Percentiles rank a stretch among this genome's conserved stretches.
phyloP scores from a whole-genome alignment of 2,797 vertebrate genomes.

The Graptemys geographica region DNA sequence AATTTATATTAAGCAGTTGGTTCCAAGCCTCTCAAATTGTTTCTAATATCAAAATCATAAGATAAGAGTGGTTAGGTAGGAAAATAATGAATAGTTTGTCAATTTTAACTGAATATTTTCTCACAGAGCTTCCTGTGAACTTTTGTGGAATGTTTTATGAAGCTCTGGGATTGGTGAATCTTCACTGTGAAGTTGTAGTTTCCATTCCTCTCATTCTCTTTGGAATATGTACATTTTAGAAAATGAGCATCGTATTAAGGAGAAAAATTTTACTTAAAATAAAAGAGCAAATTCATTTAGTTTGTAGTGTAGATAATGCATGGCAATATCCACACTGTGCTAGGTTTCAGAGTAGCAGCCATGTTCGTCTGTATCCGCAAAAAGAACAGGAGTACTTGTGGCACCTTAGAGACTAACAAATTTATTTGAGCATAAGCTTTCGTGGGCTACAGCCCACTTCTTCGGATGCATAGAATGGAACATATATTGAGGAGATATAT shows the following conservation, averaged over 20 bases:
- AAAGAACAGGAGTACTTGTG: no score
- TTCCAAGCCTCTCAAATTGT: neutral
- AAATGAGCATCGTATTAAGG: neutral
- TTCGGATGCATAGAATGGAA: no score
- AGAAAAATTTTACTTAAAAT: neutral
- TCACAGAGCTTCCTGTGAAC: neutral
- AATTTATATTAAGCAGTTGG: neutral
- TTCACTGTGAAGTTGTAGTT: neutral
- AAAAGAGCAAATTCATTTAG: neutral
- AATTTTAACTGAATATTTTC: neutral
- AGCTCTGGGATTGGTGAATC: neutral
- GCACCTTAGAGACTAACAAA: no score
- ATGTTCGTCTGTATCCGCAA: no score
- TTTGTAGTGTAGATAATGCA: neutral
- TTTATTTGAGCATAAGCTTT: no score
- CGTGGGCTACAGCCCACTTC: no score
- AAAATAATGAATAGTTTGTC: neutral
- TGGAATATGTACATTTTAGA: neutral
- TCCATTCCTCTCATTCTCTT: neutral
- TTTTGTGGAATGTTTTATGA: neutral
- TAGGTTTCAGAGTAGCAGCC: neutral
- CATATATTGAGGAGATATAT: no score
- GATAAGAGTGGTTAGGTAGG: neutral
- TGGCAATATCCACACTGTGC: conserved; percentile 19
- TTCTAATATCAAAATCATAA: neutral